These are phyloP conservation scores for Phthorimaea operculella DNA, from an alignment of 1,140 invertebrate species.

Conservation along the genomic window DNA sequence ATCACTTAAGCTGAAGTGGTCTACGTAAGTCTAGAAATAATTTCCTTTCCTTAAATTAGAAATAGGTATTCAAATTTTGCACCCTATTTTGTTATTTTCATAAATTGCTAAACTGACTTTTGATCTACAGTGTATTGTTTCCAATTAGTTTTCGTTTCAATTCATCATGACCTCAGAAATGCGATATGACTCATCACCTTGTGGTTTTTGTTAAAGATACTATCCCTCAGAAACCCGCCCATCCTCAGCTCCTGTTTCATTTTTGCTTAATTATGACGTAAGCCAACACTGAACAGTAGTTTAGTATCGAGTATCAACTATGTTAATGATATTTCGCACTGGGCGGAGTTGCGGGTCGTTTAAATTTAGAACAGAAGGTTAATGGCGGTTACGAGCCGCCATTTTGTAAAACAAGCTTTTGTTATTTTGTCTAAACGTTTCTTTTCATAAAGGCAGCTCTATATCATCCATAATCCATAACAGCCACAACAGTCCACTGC, in stretches of 20 bases:
- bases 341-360: slow-evolving; percentile 25
- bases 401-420: slow-evolving; percentile 20
- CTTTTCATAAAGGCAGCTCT: too few relatives aligned
- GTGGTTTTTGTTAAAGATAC: neutral
- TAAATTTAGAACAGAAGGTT: slow-evolving; percentile 25
- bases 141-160: too few relatives aligned
- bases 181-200: neutral
- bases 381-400: slow-evolving; percentile 14
- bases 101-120: too few relatives aligned
- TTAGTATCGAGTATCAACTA: slow-evolving; percentile 26
- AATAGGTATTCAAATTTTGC: too few relatives aligned
- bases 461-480: too few relatives aligned
- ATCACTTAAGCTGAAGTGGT: too few relatives aligned
- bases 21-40: too few relatives aligned
- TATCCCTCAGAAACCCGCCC: slow-evolving; percentile 11
- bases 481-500: too few relatives aligned
- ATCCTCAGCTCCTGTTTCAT: slow-evolving; percentile 14
- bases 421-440: slow-evolving; percentile 6
- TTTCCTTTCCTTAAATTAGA: too few relatives aligned
- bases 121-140: too few relatives aligned
- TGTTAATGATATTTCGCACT: slow-evolving; percentile 33
- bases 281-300: slow-evolving; percentile 39
- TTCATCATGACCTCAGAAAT: too few relatives aligned
- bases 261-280: slow-evolving; percentile 34
- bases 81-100: too few relatives aligned